A percentile compares a stretch with the other conserved stretches of the same genome.
phyloP scores from a whole-genome alignment of 2,797 vertebrate genomes.

The Poeciliopsis paucimaculata region DNA sequence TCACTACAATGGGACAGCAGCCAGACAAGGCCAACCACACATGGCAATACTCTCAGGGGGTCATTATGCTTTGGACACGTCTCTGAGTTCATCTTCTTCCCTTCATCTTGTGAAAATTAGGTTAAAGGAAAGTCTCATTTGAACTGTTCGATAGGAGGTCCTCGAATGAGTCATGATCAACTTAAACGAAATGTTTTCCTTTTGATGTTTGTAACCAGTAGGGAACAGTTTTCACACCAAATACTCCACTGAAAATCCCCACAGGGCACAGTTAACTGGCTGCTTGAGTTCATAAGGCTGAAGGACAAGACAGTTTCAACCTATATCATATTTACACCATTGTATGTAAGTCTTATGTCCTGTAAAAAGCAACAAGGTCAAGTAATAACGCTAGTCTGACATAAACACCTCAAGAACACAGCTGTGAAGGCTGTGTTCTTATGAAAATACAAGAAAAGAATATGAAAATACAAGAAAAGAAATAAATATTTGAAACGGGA shows the following conservation, averaged over 20 bases:
- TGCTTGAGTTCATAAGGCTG: constrained; percentile 31
- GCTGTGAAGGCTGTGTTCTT: too few species aligned
- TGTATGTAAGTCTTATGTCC: neutral
- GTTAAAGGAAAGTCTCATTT: constrained; percentile 60
- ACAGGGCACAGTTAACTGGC: constrained; percentile 27
- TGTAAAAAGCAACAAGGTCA: neutral
- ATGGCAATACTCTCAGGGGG: constrained; percentile 74
- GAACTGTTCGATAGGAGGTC: constrained; percentile 58
- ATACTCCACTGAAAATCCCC: constrained; percentile 47
- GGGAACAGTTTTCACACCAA: constrained; percentile 47
- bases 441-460: neutral
- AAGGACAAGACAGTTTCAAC: constrained; percentile 28
- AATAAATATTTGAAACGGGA: neutral
- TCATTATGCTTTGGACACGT: constrained; percentile 53
- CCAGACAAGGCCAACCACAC: constrained; percentile 70
- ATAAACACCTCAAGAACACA: neutral
- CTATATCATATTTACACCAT: neutral
- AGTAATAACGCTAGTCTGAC: neutral
- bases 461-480: neutral
- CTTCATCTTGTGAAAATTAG: constrained; percentile 70
- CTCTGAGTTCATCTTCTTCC: constrained; percentile 63
- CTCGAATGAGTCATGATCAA: constrained; percentile 53
- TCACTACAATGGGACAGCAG: constrained; percentile 65
- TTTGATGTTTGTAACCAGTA: constrained; percentile 61
- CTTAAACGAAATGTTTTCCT: constrained; percentile 55